Base-by-base conservation (phyloP, 2,888 invertebrate species). In the Pandemis cinnamomeana region DNA sequence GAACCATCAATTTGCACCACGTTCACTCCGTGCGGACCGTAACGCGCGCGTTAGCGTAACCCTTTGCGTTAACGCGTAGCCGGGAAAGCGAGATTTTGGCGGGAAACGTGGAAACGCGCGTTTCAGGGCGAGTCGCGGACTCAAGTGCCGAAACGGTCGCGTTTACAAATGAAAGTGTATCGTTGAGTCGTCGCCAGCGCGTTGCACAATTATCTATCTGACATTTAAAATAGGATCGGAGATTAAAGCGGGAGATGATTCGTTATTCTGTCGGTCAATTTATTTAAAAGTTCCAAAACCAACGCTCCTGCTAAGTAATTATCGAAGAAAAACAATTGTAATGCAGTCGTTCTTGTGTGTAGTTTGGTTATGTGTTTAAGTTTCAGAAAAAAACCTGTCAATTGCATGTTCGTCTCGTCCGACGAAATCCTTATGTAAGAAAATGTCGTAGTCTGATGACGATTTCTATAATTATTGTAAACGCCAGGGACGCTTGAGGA, bases 201-300 rank as follows among this genome's bases (percentile, higher is more conserved):
- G 89, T 92, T 93, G 88, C 93, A 93, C 93, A 93, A 93, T 93
- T 92, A 92, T 91, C 92, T 91, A 90, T 90, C 91, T 93, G 93
- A 93, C 93, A 94, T 93, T 93, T 93, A 92, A 94, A 94, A 93
- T 92, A 91, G 92, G 93, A 92, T 88, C 92, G 88, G 86, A 84
- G 84, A 84, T 81, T 87, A 85, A 83, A 73, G 76, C 83, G 80
- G 83, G 87, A 86, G 86, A 77, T 77, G 68, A 20, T 27, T 11
- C 0, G 2, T 60, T 5, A 64, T 36, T 64, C 5, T 13, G 27
- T 0, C 20, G 5, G 46, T 55, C 7, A 55, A 66, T n/a, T 51
- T 11, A 11, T 20, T 53, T n/a, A 36, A 36, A 36, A 36, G 27
- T 36, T 36, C 27, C n/a, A n/a, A n/a, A 36, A 36, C 27, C 4